Conservation (phyloP, 2,888 invertebrate genomes). For the Volucella inanis region DNA sequence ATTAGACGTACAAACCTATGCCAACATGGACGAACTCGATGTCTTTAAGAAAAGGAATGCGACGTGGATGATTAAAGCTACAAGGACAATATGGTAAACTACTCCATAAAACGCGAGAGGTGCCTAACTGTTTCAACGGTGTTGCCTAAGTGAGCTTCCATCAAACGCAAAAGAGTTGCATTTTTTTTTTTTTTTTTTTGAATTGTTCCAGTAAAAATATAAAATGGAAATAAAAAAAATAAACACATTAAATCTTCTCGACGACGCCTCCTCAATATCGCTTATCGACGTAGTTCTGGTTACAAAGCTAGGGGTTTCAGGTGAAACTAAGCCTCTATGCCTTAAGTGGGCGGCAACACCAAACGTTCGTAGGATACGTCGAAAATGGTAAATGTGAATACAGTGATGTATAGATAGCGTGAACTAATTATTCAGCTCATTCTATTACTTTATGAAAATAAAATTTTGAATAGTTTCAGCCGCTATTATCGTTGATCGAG, state of each 20-base stretch:
- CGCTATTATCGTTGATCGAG: too few relatives aligned
- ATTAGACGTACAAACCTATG: too few relatives aligned
- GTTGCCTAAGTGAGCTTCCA: background rate
- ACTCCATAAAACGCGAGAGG: background rate
- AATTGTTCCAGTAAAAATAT: too few relatives aligned
- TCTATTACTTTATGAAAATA: too few relatives aligned
- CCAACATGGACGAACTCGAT: too few relatives aligned
- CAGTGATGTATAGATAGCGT: too few relatives aligned
- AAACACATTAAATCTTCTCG: slow-evolving; percentile 26
- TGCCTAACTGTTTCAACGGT: background rate
- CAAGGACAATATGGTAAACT: background rate
- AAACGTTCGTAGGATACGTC: background rate
- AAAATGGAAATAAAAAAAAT: too few relatives aligned
- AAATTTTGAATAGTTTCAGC: too few relatives aligned
- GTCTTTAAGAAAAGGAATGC: too few relatives aligned
- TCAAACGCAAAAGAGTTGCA: background rate
- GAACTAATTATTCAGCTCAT: too few relatives aligned
- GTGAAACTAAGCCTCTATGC: slow-evolving; percentile 1
- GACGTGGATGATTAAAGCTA: too few relatives aligned
- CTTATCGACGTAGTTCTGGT: background rate
- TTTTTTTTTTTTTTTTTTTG: too few relatives aligned
- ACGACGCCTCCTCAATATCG: slow-evolving; percentile 28
- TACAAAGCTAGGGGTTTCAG: background rate
- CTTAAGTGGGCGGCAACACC: slow-evolving; percentile 5
- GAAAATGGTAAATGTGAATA: background rate